Evolutionary conservation across 1,140 invertebrate species (phyloP).

Genomic region (Ips nitidus): DNA sequence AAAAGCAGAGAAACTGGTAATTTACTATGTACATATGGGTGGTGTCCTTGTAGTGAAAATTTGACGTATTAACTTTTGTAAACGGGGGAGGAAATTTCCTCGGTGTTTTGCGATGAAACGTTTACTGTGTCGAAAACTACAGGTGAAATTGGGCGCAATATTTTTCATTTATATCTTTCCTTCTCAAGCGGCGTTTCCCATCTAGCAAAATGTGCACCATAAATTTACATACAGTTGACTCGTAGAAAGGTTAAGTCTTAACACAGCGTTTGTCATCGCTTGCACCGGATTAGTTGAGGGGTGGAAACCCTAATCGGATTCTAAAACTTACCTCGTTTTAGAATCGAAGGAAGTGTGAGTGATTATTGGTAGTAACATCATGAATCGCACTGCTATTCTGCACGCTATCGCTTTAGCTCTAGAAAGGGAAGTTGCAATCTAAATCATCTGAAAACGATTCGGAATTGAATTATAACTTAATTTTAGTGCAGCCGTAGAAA

Average conservation of each 20-base stretch:
- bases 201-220: slow-evolving; percentile 16
- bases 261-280: background rate
- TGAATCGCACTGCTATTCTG: slow-evolving; percentile 7
- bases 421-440: slow-evolving; percentile 11
- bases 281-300: no score
- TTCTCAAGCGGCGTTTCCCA: slow-evolving; percentile 8
- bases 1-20: slow-evolving; percentile 22
- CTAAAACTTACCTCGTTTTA: no score
- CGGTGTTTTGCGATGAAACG: no score
- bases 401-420: slow-evolving; percentile 22
- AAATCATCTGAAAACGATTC: slow-evolving; percentile 22
- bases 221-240: slow-evolving; percentile 4
- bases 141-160: slow-evolving; percentile 12
- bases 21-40: slow-evolving; percentile 15
- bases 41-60: no score
- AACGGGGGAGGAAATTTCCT: no score
- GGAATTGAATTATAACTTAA: slow-evolving; percentile 33
- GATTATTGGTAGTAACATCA: background rate
- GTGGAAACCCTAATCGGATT: no score
- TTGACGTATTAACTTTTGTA: no score
- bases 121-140: background rate
- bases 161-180: slow-evolving; percentile 6
- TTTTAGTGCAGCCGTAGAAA: slow-evolving; percentile 27
- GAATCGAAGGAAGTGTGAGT: background rate
- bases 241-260: slow-evolving; percentile 1